phyloP scores from a whole-genome alignment of 2,888 invertebrate genomes.

The Eledone cirrhosa region DNA sequence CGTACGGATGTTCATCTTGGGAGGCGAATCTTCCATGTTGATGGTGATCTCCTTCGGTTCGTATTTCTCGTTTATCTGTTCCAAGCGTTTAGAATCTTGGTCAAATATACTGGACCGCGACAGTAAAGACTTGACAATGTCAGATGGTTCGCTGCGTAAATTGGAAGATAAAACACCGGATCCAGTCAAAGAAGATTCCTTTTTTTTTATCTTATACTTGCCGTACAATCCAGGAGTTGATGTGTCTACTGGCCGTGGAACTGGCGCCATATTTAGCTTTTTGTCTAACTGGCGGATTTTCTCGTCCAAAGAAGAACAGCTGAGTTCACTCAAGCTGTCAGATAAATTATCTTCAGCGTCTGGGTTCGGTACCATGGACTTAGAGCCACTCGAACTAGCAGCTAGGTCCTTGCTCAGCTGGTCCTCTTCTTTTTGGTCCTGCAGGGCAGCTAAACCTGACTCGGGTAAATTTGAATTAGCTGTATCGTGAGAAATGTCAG shows the following conservation, averaged over 20 bases:
- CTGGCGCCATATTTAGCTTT: constrained; percentile 74
- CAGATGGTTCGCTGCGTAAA: constrained; percentile 78
- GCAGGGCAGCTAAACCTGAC: background rate
- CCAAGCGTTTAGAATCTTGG: constrained; percentile 91
- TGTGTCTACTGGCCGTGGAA: constrained; percentile 35
- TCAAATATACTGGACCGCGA: constrained; percentile 93
- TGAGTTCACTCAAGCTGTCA: constrained; percentile 46
- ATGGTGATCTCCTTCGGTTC: constrained; percentile 69
- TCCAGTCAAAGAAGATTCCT: constrained; percentile 46
- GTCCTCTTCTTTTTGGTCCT: constrained; percentile 15
- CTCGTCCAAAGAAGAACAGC: constrained; percentile 78
- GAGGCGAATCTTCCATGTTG: constrained; percentile 37
- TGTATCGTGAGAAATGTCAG: constrained; percentile 24
- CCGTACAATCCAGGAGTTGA: constrained; percentile 48
- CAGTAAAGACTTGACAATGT: constrained; percentile 89
- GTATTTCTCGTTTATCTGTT: constrained; percentile 82
- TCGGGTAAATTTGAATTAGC: constrained; percentile 12
- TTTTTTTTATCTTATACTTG: constrained; percentile 64
- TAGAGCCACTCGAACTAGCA: background rate
- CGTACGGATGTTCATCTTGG: constrained; percentile 38
- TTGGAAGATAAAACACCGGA: constrained; percentile 28
- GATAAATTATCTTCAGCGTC: constrained; percentile 46
- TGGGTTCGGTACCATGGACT: constrained; percentile 15
- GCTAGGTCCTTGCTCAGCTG: constrained; percentile 15
- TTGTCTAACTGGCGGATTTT: constrained; percentile 91